A percentile compares a stretch with the other conserved stretches of the same genome.
Conservation (phyloP, 1,140 invertebrate genomes). For the Sesamia nonagrioides region DNA sequence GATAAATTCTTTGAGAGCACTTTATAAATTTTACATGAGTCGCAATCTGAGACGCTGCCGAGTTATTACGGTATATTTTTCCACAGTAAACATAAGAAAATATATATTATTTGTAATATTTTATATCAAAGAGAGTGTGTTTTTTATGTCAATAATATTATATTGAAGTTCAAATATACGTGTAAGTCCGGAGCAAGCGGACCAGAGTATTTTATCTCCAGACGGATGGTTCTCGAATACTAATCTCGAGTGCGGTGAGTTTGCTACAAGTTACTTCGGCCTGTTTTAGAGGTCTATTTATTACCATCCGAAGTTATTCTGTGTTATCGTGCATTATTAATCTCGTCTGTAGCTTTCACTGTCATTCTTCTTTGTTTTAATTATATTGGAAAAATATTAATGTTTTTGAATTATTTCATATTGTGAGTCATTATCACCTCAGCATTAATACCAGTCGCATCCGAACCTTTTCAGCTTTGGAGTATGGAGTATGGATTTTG, state of each 20-base stretch:
- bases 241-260: not conserved
- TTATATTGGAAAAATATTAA: too few species aligned
- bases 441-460: too few species aligned
- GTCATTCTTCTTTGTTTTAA: not conserved
- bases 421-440: too few species aligned
- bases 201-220: constrained; percentile 19
- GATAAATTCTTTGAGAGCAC: constrained; percentile 29
- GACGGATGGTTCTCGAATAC: constrained; percentile 26
- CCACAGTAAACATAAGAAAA: constrained; percentile 42
- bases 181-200: constrained; percentile 27
- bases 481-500: too few species aligned
- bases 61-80: constrained; percentile 41
- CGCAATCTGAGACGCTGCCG: constrained; percentile 11
- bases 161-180: constrained; percentile 41
- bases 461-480: too few species aligned
- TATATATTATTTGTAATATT: constrained; percentile 39
- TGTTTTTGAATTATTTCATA: too few species aligned
- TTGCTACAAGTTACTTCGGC: not conserved
- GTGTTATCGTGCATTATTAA: not conserved
- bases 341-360: not conserved
- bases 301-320: not conserved
- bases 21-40: constrained; percentile 43
- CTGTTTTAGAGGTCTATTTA: not conserved
- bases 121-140: constrained; percentile 40
- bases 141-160: constrained; percentile 45